Evolutionary conservation across 2,888 invertebrate species (phyloP).

Genomic region (Sacculina carcini): DNA sequence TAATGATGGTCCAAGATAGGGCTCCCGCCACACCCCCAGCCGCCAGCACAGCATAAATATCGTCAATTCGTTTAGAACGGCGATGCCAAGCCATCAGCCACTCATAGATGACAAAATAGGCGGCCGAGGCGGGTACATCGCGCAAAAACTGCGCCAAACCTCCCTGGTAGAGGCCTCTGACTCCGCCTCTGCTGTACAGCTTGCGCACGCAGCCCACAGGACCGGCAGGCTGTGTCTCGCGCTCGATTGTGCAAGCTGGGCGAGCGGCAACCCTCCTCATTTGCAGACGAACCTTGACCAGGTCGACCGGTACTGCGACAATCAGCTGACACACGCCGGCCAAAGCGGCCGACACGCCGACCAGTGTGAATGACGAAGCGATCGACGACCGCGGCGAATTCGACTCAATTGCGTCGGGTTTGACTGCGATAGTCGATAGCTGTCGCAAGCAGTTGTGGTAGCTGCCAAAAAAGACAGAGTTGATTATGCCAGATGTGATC

Average conservation of each 20-base stretch:
- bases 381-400: background rate
- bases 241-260: background rate
- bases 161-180: slow-evolving; percentile 30
- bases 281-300: slow-evolving; percentile 38
- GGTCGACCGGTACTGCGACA: slow-evolving; percentile 36
- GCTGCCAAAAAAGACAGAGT: slow-evolving; percentile 38
- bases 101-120: slow-evolving; percentile 34
- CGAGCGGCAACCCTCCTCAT: slow-evolving; percentile 20
- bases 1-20: slow-evolving; percentile 36
- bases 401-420: background rate
- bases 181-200: slow-evolving; percentile 27
- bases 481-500: slow-evolving; percentile 33
- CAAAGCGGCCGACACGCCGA: slow-evolving; percentile 30
- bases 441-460: slow-evolving; percentile 25
- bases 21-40: slow-evolving; percentile 16
- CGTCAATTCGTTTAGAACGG: no score
- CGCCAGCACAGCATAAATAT: background rate
- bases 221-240: slow-evolving; percentile 17
- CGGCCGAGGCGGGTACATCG: slow-evolving; percentile 34
- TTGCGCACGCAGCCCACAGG: slow-evolving; percentile 25
- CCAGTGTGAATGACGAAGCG: slow-evolving; percentile 19
- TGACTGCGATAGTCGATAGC: slow-evolving; percentile 5
- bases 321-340: slow-evolving; percentile 31
- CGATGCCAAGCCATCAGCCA: background rate
- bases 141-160: slow-evolving; percentile 18